Conservation (phyloP, 2,113 vertebrate species). For the Nymphicus hollandicus region DNA sequence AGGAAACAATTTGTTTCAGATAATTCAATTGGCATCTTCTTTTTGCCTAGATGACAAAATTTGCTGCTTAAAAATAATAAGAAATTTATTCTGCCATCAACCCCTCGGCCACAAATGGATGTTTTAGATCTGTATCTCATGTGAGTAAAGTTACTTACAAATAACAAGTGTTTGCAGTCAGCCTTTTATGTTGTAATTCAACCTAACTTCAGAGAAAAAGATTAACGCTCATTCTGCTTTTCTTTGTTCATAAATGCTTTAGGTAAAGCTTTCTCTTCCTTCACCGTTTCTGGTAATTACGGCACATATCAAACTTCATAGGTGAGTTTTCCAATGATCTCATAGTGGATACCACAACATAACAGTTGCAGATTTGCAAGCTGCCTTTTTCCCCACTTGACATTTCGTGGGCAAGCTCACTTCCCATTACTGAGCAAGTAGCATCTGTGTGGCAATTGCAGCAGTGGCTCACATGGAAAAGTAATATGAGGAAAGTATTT, state of each 20-base stretch:
- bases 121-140: neutral
- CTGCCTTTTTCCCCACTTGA: neutral
- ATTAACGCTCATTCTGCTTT: neutral
- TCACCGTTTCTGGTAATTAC: rapidly evolving
- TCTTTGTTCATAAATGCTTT: neutral
- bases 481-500: constrained; percentile 16
- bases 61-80: neutral
- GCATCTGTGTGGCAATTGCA: neutral
- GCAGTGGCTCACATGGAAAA: constrained; percentile 12
- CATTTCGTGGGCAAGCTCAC: constrained; percentile 4
- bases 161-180: neutral
- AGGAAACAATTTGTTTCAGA: neutral
- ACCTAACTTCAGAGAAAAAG: neutral
- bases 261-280: neutral
- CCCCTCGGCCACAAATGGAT: neutral
- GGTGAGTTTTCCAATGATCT: neutral
- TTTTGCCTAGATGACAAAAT: neutral
- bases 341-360: neutral
- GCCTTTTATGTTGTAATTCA: neutral
- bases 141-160: neutral
- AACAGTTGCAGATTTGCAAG: neutral
- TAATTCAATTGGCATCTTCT: neutral
- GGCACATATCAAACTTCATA: neutral
- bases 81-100: neutral
- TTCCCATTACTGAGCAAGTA: neutral